A percentile compares a stretch with the other conserved stretches of the same genome.
Conservation (phyloP, 1,140 invertebrate species). For the Nasonia vitripennis region DNA sequence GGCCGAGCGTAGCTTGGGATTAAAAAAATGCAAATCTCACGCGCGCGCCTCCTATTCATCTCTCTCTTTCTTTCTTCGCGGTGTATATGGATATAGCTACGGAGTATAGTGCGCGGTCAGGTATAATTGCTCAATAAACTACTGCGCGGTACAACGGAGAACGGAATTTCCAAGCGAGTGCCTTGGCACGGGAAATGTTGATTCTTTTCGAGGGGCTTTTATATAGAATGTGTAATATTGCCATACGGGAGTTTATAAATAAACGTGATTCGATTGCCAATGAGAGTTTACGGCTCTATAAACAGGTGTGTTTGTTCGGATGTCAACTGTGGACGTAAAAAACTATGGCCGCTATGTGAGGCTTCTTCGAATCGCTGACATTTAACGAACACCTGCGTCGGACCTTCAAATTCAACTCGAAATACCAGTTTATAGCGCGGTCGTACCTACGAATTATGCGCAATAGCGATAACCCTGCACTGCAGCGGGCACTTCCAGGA, state of each 20-base stretch:
- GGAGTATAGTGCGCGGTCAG: no score
- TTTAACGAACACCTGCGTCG: no score
- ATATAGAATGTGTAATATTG: not conserved
- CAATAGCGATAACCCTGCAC: no score
- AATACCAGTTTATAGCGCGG: no score
- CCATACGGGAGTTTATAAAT: not conserved
- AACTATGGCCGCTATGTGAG: no score
- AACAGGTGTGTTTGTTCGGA: no score
- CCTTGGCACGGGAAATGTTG: not conserved
- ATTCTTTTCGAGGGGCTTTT: not conserved
- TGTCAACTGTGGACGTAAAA: no score
- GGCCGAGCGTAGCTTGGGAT: not conserved
- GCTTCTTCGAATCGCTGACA: no score
- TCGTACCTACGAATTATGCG: no score
- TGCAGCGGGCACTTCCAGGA: no score
- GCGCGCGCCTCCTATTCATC: not conserved
- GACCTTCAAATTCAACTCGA: no score
- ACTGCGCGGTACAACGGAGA: not conserved
- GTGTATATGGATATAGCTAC: not conserved
- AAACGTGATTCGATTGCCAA: not conserved
- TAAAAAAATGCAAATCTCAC: slow-evolving; percentile 12
- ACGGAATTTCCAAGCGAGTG: not conserved
- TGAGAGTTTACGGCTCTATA: no score
- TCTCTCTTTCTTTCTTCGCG: not conserved
- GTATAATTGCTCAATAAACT: not conserved